Evolutionary conservation across 2,888 invertebrate species (phyloP).

Genomic region (Asteroscopus sphinx): DNA sequence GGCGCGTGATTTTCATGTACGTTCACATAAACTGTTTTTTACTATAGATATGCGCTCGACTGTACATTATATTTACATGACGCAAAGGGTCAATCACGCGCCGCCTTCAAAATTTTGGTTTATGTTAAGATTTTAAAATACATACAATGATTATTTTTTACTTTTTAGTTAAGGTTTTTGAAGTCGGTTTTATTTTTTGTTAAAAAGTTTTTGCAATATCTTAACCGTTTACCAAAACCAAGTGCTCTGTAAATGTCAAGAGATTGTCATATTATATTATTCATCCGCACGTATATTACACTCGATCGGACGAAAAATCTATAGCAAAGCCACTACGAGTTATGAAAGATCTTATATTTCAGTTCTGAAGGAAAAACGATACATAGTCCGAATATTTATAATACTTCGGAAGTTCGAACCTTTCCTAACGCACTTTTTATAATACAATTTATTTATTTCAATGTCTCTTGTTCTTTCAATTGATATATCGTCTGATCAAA

Average conservation of each 20-base stretch:
- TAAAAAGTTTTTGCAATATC: neutral
- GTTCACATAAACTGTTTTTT: too few species aligned
- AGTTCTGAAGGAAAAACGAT: neutral
- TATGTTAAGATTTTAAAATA: too few species aligned
- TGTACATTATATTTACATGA: too few species aligned
- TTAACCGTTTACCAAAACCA: slow-evolving; percentile 5
- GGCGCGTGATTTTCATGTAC: too few species aligned
- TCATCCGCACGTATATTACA: slow-evolving; percentile 12
- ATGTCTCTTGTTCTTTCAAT: slow-evolving; percentile 16
- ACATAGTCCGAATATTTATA: slow-evolving; percentile 2
- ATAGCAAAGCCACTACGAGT: slow-evolving; percentile 15
- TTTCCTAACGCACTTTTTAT: neutral
- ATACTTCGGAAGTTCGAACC: neutral
- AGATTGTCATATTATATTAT: slow-evolving; percentile 5
- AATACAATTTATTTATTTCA: slow-evolving; percentile 5
- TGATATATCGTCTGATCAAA: slow-evolving; percentile 36
- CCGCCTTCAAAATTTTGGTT: too few species aligned
- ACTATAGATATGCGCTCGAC: too few species aligned
- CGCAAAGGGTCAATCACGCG: too few species aligned
- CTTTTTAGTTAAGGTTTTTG: too few species aligned
- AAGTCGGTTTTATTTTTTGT: too few species aligned
- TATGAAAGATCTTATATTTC: slow-evolving; percentile 10
- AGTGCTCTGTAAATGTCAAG: slow-evolving; percentile 26
- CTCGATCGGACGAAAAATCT: slow-evolving; percentile 8
- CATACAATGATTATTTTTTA: too few species aligned